Evolutionary conservation across 2,888 invertebrate genomes (phyloP).

Genomic region (Chymomyza procnemis): DNA sequence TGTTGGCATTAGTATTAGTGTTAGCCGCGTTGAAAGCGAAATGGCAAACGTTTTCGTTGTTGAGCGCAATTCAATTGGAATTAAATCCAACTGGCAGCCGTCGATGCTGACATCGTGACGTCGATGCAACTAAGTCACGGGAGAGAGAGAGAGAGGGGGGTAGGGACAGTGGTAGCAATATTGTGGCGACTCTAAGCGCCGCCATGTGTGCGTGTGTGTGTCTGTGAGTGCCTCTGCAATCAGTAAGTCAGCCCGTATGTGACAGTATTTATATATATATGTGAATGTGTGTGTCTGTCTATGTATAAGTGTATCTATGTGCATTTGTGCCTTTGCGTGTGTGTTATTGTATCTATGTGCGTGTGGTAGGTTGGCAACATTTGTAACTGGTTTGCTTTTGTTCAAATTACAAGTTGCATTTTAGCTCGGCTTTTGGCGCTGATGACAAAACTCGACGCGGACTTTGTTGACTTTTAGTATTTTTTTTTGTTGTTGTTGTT

Average conservation of each 20-base stretch:
- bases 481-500: conserved; percentile 7
- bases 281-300: neutral
- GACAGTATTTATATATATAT: neutral
- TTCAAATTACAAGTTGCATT: conserved; percentile 47
- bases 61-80: conserved; percentile 57
- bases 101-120: conserved; percentile 3
- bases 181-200: neutral
- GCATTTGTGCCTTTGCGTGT: no score
- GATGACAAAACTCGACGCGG: neutral
- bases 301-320: neutral
- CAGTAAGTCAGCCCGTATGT: neutral
- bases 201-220: neutral
- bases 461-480: neutral
- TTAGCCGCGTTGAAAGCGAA: neutral
- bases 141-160: no score
- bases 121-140: neutral
- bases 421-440: conserved; percentile 28
- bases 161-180: neutral
- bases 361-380: neutral
- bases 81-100: conserved; percentile 46
- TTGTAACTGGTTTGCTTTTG: conserved; percentile 30
- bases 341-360: neutral
- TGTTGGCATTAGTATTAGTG: neutral
- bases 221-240: neutral
- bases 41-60: conserved; percentile 18